Conservation (phyloP, 2,888 invertebrate species). For the Adela reaumurella region DNA sequence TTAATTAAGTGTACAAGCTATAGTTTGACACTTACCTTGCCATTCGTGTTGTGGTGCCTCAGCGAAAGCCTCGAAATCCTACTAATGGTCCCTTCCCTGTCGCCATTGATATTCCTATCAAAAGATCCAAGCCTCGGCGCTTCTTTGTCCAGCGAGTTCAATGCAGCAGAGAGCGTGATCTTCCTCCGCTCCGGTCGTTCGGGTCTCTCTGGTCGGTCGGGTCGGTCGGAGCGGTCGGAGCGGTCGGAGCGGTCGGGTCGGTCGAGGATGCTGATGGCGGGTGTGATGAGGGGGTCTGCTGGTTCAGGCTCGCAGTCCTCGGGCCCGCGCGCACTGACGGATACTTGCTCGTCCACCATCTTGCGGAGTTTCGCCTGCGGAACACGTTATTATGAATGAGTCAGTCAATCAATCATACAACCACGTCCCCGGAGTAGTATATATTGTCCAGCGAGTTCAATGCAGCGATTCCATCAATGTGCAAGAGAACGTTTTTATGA, state of each 20-base stretch:
- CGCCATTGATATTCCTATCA: constrained; percentile 23
- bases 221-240: constrained; percentile 29
- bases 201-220: constrained; percentile 23
- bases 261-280: constrained; percentile 42
- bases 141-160: constrained; percentile 32
- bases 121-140: constrained; percentile 43
- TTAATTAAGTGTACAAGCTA: no score
- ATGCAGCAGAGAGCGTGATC: constrained; percentile 22
- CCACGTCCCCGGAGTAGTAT: no score
- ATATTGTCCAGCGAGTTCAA: no score
- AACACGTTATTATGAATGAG: no score
- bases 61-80: constrained; percentile 35
- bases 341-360: constrained; percentile 86
- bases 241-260: constrained; percentile 26
- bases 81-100: constrained; percentile 43
- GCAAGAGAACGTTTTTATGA: no score
- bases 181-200: constrained; percentile 16
- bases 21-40: constrained; percentile 44
- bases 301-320: constrained; percentile 52
- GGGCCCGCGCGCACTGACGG: constrained; percentile 59
- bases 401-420: no score
- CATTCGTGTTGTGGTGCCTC: constrained; percentile 27
- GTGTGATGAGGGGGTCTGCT: constrained; percentile 53
- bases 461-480: no score
- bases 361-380: constrained; percentile 74